Percentiles rank a stretch among this genome's conserved stretches.
Conservation (phyloP, 35 echinoderm and acorn worm species). For the Ophioderma brevispina region DNA sequence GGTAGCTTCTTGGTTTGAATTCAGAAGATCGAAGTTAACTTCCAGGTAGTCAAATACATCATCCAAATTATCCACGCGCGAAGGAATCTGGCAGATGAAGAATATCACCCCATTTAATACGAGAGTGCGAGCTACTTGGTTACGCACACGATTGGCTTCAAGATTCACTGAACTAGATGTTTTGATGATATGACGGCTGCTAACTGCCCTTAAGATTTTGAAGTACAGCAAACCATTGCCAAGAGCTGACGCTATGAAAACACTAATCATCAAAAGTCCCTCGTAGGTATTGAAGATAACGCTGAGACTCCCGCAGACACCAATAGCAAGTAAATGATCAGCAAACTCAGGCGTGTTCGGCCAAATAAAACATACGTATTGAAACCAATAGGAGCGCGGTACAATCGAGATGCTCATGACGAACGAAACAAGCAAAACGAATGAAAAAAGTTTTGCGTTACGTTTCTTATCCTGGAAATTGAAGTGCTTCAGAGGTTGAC, state of each 20-base stretch:
- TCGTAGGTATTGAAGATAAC: background rate
- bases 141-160: no score
- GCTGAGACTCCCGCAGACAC: background rate
- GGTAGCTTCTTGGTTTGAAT: background rate
- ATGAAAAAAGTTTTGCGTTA: background rate
- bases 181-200: background rate
- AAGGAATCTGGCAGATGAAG: background rate
- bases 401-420: background rate
- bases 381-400: background rate
- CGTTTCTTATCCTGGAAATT: background rate
- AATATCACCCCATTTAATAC: background rate
- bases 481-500: background rate
- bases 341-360: background rate
- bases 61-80: background rate
- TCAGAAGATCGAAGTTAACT: background rate
- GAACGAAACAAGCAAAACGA: background rate
- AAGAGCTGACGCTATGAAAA: background rate
- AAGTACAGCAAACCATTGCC: background rate
- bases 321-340: background rate
- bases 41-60: background rate
- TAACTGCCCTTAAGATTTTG: background rate
- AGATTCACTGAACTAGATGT: background rate
- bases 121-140: background rate
- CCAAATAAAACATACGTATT: background rate
- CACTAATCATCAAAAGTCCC: background rate